Evolutionary conservation across 2,888 invertebrate species (phyloP).

Genomic region (Aspidapion aeneum): DNA sequence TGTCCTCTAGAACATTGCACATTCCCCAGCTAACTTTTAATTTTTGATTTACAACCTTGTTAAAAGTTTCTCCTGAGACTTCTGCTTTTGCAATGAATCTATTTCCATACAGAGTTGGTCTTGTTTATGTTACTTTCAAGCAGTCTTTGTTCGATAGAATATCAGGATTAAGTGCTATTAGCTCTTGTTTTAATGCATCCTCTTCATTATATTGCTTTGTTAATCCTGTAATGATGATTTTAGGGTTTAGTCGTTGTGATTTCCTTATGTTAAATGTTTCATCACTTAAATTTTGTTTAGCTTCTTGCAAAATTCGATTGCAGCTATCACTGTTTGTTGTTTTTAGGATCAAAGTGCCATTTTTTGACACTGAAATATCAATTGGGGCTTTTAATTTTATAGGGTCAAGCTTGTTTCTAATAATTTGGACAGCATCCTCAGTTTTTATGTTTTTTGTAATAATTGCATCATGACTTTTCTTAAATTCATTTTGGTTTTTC

Average conservation of each 20-base stretch:
- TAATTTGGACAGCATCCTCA: not conserved
- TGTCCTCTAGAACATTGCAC: not conserved
- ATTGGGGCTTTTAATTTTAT: not conserved
- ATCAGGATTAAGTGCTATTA: not conserved
- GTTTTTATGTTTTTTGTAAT: not conserved
- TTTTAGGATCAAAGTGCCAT: not conserved
- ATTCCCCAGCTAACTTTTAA: not conserved
- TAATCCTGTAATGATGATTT: not conserved
- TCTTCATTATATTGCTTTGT: not conserved
- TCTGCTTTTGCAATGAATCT: not conserved
- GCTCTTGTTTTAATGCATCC: not conserved
- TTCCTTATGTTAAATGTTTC: not conserved
- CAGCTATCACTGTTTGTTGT: not conserved
- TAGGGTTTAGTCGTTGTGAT: not conserved
- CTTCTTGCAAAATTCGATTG: not conserved
- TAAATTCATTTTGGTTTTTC: not conserved
- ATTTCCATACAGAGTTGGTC: no score
- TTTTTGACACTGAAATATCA: not conserved
- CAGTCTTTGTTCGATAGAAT: not conserved
- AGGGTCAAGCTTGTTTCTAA: not conserved
- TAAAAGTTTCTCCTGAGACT: not conserved
- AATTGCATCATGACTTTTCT: not conserved
- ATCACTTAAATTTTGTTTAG: not conserved
- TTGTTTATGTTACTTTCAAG: no score
- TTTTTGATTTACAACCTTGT: not conserved